Evolutionary conservation across 2,888 invertebrate species (phyloP), one percentile per base, ranked within the genome.

Genomic region (Spodoptera picta): DNA sequence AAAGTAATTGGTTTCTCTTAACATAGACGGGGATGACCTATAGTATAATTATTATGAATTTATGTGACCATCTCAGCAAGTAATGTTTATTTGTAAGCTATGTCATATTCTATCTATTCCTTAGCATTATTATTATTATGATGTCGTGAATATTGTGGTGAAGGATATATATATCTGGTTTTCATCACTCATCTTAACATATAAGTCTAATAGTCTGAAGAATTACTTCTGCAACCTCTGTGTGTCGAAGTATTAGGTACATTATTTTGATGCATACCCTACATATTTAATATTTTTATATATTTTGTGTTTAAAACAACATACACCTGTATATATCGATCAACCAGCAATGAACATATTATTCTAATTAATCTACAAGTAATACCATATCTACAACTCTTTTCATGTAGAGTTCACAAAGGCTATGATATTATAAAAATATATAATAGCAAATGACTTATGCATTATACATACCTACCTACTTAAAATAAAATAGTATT

Each of bases 371-470:
- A 57, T 45, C 56, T 60, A 54, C 42, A 51, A 45, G 43, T 61
- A 56, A 51, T 60, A 69, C 53, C 65, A 62, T 65, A 43, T 54
- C 48, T 11, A 58, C 31, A 51, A 36, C 19, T 48, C 12, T 31
- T 63, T 46, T 14, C 46, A 46, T n/a, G 44, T 41, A 62, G 12
- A 55, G n/a, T 19, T 41, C 60, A 60, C 11, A 48, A 58, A 54
- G 60, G 52, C 11, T 48, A 51, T 47, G 45, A 41, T 60, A 42
- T 61, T 54, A 54, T 50, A 61, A 65, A 76, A 79, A 63, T 55
- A 58, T 52, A 75, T 46, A 60, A 65, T 60, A 59, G 54, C 53
- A 71, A 75, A 75, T 47, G 44, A 52, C 57, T 74, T 55, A 68
- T 53, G 53, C 59, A 14, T 14, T 14, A 14, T 14, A 61, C 50